These are phyloP conservation scores for Argyra leucocephala DNA, from an alignment of 2,888 invertebrate species.

Conservation along the genomic window DNA sequence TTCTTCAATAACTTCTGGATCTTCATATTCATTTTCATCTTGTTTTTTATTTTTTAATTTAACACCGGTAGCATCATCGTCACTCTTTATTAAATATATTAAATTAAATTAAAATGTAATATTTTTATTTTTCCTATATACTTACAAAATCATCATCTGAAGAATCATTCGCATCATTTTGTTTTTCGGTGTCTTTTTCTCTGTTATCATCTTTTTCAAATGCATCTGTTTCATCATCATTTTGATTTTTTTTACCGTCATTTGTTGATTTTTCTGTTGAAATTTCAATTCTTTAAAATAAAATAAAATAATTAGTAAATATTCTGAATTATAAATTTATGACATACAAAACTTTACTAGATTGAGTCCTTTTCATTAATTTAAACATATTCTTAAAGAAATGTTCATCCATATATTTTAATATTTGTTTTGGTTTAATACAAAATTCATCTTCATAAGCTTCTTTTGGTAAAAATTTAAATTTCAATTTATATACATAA, in stretches of 20 bases:
- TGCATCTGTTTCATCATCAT: constrained; percentile 31
- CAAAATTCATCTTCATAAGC: constrained; percentile 64
- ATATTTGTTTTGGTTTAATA: constrained; percentile 58
- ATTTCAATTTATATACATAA: constrained; percentile 57
- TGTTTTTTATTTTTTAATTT: constrained; percentile 49
- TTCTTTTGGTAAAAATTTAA: constrained; percentile 63
- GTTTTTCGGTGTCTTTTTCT: constrained; percentile 37
- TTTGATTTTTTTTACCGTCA: constrained; percentile 40
- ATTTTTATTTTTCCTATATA: too few relatives aligned
- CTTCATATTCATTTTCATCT: constrained; percentile 59
- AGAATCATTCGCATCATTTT: constrained; percentile 35
- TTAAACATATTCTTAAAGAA: constrained; percentile 62
- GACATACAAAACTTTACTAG: constrained; percentile 2
- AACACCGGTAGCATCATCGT: constrained; percentile 40
- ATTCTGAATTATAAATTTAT: constrained; percentile 13
- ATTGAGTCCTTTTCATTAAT: constrained; percentile 45
- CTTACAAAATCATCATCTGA: constrained; percentile 33
- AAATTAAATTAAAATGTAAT: background rate
- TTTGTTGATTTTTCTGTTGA: constrained; percentile 28
- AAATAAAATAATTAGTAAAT: constrained; percentile 13
- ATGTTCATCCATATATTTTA: constrained; percentile 62
- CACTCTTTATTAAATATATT: constrained; percentile 28
- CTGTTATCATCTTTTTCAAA: constrained; percentile 44
- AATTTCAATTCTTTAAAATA: constrained; percentile 39
- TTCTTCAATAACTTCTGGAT: constrained; percentile 53